A percentile compares a stretch with the other conserved stretches of the same genome.
Evolutionary conservation across 2,797 vertebrate genomes (phyloP).

Genomic region (Molossus alvarezi): DNA sequence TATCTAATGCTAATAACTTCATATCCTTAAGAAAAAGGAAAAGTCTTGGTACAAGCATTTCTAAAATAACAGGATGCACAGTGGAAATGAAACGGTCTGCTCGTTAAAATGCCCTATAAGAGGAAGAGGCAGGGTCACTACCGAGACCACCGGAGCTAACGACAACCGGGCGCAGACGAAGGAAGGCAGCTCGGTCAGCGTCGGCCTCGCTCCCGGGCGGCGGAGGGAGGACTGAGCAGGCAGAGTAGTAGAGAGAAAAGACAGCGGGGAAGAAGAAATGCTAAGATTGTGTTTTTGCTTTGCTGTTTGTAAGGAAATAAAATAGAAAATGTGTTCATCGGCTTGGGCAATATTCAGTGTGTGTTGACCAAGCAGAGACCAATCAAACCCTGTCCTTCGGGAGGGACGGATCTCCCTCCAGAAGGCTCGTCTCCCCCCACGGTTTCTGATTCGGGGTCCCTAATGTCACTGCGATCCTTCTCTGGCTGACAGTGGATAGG

Average conservation of each 20-base stretch:
- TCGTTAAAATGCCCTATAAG: conserved; percentile 79
- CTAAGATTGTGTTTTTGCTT: conserved; percentile 89
- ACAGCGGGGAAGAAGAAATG: conserved; percentile 83
- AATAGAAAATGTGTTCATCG: conserved; percentile 87
- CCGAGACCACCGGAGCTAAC: conserved; percentile 93
- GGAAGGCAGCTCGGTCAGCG: too few relatives aligned
- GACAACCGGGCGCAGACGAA: conserved; percentile 89
- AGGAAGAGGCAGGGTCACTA: conserved; percentile 71
- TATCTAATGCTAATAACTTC: conserved; percentile 91
- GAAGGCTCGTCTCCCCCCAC: not conserved
- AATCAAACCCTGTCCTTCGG: not conserved
- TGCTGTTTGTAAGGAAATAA: conserved; percentile 86
- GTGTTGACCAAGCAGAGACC: conserved; percentile 78
- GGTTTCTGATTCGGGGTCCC: conserved; percentile 57
- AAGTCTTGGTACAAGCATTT: conserved; percentile 81
- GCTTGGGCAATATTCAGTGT: conserved; percentile 74
- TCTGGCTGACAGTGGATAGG: not conserved
- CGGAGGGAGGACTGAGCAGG: conserved; percentile 93
- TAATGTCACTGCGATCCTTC: not conserved
- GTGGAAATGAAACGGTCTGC: conserved; percentile 67
- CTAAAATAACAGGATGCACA: conserved; percentile 78
- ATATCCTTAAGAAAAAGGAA: conserved; percentile 92
- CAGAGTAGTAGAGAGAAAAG: conserved; percentile 91
- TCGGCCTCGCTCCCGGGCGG: conserved; percentile 83
- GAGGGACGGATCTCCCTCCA: too few relatives aligned